Conservation (phyloP, 1,140 invertebrate species). For the Calephelis virginiensis region DNA sequence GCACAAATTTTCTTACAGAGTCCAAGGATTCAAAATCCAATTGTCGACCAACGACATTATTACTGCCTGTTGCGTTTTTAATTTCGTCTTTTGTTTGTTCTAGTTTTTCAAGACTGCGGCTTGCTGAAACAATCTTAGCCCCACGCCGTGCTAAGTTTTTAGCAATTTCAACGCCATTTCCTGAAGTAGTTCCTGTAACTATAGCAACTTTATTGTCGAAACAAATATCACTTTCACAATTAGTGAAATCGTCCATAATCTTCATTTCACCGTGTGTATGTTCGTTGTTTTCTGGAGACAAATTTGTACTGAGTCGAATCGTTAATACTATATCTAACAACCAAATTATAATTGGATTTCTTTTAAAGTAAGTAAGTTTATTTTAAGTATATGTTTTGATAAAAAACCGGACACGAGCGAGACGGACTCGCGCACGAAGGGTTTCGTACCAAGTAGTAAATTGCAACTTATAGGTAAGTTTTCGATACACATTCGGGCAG, state of each 20-base stretch:
- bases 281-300: neutral
- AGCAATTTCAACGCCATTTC: slow-evolving; percentile 86
- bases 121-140: slow-evolving; percentile 89
- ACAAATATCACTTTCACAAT: slow-evolving; percentile 62
- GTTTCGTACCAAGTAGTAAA: too few species aligned
- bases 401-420: too few species aligned
- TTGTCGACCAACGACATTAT: slow-evolving; percentile 74
- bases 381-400: neutral
- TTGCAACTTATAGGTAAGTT: too few species aligned
- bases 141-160: slow-evolving; percentile 88
- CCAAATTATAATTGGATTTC: too few species aligned
- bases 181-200: slow-evolving; percentile 92
- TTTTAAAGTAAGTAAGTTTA: too few species aligned
- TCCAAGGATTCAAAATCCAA: slow-evolving; percentile 50
- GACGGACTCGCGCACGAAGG: too few species aligned
- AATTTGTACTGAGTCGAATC: neutral
- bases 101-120: slow-evolving; percentile 82
- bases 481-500: too few species aligned
- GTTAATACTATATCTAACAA: neutral
- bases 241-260: slow-evolving; percentile 41
- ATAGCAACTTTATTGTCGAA: slow-evolving; percentile 92
- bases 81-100: slow-evolving; percentile 81
- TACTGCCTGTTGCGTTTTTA: slow-evolving; percentile 60
- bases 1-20: slow-evolving; percentile 44
- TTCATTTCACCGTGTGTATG: slow-evolving; percentile 80